Percentiles rank a stretch among this genome's conserved stretches.
These are phyloP conservation scores for Drosophila neotestacea DNA, from an alignment of 2,888 invertebrate species.

Conservation along the genomic window DNA sequence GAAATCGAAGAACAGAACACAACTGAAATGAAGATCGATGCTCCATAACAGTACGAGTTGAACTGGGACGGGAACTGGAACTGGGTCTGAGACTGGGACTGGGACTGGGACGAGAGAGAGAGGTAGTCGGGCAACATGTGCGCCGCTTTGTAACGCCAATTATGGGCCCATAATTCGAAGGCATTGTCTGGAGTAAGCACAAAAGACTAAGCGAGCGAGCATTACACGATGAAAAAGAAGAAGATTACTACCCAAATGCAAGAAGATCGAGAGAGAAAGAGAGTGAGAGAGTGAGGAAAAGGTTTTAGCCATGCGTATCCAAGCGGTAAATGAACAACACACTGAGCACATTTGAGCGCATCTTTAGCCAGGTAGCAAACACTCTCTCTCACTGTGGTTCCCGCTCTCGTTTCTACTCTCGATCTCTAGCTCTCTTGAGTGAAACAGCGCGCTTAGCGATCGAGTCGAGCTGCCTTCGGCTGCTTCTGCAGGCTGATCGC, in stretches of 20 bases:
- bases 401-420: conserved; percentile 11
- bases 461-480: conserved; percentile 49
- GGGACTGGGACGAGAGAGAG: conserved; percentile 29
- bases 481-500: conserved; percentile 41
- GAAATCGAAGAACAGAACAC: conserved; percentile 69
- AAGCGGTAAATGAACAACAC: conserved; percentile 80
- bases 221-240: conserved; percentile 46
- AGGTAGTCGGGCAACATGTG: conserved; percentile 65
- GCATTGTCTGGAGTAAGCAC: conserved; percentile 70
- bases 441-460: conserved; percentile 39
- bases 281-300: conserved; percentile 18
- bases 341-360: conserved; percentile 37
- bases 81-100: conserved; percentile 22
- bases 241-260: conserved; percentile 61
- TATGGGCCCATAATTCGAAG: conserved; percentile 82
- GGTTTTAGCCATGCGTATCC: conserved; percentile 72
- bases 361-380: conserved; percentile 57
- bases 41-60: conserved; percentile 60
- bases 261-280: conserved; percentile 1
- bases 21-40: conserved; percentile 74
- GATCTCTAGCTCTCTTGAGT: conserved; percentile 63
- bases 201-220: conserved; percentile 54
- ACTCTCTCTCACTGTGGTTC: background rate
- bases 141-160: conserved; percentile 83
- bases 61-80: conserved; percentile 49